These are phyloP conservation scores for Byasa hedistus DNA, from an alignment of 2,888 invertebrate species.

Conservation along the genomic window DNA sequence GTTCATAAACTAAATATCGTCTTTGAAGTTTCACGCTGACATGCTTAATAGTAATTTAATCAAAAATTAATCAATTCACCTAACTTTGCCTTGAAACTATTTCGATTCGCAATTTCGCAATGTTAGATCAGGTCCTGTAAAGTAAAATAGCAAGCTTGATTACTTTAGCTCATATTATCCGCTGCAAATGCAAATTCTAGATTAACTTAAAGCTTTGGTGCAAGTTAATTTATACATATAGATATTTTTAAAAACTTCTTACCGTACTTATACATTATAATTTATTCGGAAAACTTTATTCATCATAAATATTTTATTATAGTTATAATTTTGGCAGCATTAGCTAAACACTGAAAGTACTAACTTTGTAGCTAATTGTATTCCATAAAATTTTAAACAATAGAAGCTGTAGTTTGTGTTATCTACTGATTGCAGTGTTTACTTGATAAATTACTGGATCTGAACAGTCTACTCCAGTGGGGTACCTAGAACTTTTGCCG, in stretches of 20 bases:
- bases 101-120: slow-evolving; percentile 4
- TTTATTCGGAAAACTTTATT: neutral
- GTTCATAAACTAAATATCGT: neutral
- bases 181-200: neutral
- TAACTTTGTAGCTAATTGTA: too few species aligned
- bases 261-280: neutral
- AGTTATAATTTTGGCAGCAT: too few species aligned
- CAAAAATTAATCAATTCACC: neutral
- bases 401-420: too few species aligned
- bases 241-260: neutral
- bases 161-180: slow-evolving; percentile 11
- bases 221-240: neutral
- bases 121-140: slow-evolving; percentile 7
- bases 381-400: too few species aligned
- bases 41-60: neutral
- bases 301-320: too few species aligned
- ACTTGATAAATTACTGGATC: too few species aligned
- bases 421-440: too few species aligned
- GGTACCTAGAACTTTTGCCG: too few species aligned
- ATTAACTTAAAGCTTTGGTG: neutral
- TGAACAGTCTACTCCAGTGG: too few species aligned
- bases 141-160: slow-evolving; percentile 11
- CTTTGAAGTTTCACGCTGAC: neutral
- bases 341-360: too few species aligned
- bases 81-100: slow-evolving; percentile 7